phyloP scores from a whole-genome alignment of 2,888 invertebrate genomes.

The Philopedon plagiatum region DNA sequence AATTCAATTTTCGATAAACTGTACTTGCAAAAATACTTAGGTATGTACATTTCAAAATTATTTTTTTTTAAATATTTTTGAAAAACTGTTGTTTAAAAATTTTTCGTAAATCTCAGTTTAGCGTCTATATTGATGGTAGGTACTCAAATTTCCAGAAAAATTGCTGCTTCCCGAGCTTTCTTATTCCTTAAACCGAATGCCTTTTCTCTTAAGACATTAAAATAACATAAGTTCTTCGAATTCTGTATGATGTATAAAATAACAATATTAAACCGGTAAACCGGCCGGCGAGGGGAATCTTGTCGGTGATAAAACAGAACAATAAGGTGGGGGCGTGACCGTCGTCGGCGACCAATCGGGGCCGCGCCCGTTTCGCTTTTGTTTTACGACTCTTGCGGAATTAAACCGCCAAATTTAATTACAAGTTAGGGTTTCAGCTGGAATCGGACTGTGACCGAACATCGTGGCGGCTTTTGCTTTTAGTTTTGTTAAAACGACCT shows the following conservation, averaged over 20 bases:
- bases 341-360: constrained; percentile 62
- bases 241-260: constrained; percentile 37
- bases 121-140: no score
- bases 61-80: no score
- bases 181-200: constrained; percentile 2
- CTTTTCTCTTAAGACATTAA: constrained; percentile 10
- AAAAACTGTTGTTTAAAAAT: no score
- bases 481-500: constrained; percentile 21
- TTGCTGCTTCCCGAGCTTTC: no score
- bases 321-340: constrained; percentile 62
- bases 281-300: constrained; percentile 48
- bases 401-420: constrained; percentile 68
- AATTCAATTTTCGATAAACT: no score
- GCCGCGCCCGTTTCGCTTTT: constrained; percentile 61
- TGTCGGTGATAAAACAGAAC: constrained; percentile 61
- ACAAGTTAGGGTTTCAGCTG: constrained; percentile 61
- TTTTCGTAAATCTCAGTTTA: no score
- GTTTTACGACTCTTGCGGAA: constrained; percentile 65
- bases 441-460: constrained; percentile 55
- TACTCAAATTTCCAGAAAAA: no score
- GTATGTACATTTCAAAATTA: no score
- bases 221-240: constrained; percentile 40
- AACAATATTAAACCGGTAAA: constrained; percentile 38
- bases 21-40: no score
- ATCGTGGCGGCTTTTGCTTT: constrained; percentile 26